A percentile compares a stretch with the other conserved stretches of the same genome.
These are phyloP conservation scores for Mustela lutreola DNA, from an alignment of 2,113 vertebrate species.

Conservation along the genomic window DNA sequence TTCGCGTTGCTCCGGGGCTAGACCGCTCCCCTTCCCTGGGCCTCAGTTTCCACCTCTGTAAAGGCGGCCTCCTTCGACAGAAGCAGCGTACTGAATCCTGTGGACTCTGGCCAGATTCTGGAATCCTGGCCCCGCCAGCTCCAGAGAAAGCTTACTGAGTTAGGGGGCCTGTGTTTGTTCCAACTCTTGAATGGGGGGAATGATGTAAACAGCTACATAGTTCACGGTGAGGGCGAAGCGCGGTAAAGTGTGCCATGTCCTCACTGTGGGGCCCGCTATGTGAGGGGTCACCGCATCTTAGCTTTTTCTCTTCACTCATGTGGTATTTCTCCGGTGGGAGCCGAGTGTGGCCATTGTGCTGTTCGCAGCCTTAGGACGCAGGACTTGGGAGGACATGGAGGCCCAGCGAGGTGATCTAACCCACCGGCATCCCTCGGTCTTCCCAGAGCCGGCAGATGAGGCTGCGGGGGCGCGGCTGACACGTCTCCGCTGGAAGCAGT, in stretches of 20 bases:
- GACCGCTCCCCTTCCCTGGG: background rate
- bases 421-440: fast-evolving
- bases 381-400: background rate
- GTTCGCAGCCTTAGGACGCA: background rate
- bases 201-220: background rate
- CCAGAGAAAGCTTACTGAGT: background rate
- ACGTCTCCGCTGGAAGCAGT: too few relatives aligned
- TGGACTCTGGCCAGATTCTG: background rate
- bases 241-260: background rate
- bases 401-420: background rate
- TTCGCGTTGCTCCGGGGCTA: background rate
- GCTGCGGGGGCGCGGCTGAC: background rate
- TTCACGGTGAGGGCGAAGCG: background rate
- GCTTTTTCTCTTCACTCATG: background rate
- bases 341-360: background rate
- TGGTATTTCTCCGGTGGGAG: background rate
- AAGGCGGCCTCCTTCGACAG: background rate
- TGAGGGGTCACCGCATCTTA: background rate
- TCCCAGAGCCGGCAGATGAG: background rate
- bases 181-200: background rate
- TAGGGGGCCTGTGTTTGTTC: background rate
- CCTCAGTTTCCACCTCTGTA: background rate
- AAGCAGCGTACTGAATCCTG: background rate
- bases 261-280: background rate
- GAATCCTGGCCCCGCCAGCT: background rate